Conservation (phyloP, 1,140 invertebrate species). For the Macrotrachela quadricornifera region DNA sequence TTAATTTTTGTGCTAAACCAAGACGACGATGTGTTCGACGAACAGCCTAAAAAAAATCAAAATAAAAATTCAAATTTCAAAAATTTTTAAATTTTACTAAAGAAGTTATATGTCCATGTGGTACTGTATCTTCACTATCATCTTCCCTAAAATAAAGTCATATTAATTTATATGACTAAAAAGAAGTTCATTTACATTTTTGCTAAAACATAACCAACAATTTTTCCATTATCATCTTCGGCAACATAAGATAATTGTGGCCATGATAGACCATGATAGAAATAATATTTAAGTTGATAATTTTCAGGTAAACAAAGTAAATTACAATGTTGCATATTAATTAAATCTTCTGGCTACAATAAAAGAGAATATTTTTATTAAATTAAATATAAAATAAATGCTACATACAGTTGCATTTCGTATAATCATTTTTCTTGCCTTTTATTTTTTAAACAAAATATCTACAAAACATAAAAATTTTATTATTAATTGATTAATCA, state of each 20-base stretch:
- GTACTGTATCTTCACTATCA: slow-evolving; percentile 66
- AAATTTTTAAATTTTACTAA: slow-evolving; percentile 38
- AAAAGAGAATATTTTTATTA: too few species aligned
- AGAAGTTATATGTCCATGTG: slow-evolving; percentile 96
- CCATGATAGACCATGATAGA: slow-evolving; percentile 96
- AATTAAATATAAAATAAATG: too few species aligned
- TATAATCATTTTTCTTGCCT: too few species aligned
- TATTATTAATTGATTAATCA: too few species aligned
- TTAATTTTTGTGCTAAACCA: slow-evolving; percentile 89
- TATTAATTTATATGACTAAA: neutral
- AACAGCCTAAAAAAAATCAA: slow-evolving; percentile 25
- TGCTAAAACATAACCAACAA: slow-evolving; percentile 91
- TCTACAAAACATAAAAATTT: too few species aligned
- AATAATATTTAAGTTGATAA: slow-evolving; percentile 99
- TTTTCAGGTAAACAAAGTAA: slow-evolving; percentile 93
- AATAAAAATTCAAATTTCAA: neutral
- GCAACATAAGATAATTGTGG: slow-evolving; percentile 95
- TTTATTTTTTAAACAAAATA: too few species aligned
- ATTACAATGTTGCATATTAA: slow-evolving; percentile 99
- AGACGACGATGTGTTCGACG: slow-evolving; percentile 46
- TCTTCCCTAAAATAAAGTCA: slow-evolving; percentile 44
- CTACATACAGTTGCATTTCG: too few species aligned
- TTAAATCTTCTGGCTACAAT: slow-evolving; percentile 45
- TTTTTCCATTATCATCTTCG: slow-evolving; percentile 83
- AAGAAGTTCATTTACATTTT: slow-evolving; percentile 51